Conservation (phyloP, 2,797 vertebrate genomes). For the Coregonus suidteri region DNA sequence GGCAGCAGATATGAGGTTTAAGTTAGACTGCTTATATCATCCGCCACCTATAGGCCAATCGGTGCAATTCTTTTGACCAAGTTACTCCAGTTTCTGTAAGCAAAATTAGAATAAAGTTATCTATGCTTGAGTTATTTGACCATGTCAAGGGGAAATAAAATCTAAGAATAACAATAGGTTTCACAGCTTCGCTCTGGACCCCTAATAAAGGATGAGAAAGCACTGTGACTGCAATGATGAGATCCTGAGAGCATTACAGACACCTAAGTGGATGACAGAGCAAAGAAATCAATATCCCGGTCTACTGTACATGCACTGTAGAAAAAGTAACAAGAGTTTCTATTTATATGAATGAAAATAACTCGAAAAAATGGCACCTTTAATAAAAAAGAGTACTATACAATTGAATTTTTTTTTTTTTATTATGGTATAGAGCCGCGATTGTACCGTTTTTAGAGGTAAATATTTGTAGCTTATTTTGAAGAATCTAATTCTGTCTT, state of each 20-base stretch:
- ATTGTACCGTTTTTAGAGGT: constrained; percentile 31
- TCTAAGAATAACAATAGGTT: too few species aligned
- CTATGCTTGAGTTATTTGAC: too few species aligned
- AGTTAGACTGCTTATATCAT: too few species aligned
- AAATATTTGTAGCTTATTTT: constrained; percentile 73
- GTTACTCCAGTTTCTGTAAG: too few species aligned
- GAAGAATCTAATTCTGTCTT: constrained; percentile 49
- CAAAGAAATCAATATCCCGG: constrained; percentile 41
- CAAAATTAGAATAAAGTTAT: too few species aligned
- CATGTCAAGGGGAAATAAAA: too few species aligned
- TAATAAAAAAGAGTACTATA: constrained; percentile 36
- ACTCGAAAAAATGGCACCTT: not conserved
- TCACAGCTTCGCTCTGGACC: constrained; percentile 26
- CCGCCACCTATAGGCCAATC: too few species aligned
- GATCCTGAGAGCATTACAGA: constrained; percentile 68
- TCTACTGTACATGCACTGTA: constrained; percentile 16
- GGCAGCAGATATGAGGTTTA: too few species aligned
- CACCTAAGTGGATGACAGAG: constrained; percentile 4
- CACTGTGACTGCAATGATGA: constrained; percentile 73
- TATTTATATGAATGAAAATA: constrained; percentile 33
- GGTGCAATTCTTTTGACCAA: too few species aligned
- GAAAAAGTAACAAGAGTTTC: constrained; percentile 2
- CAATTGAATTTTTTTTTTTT: constrained; percentile 23
- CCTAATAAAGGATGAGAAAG: constrained; percentile 65
- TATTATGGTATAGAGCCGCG: constrained; percentile 22